A percentile compares a stretch with the other conserved stretches of the same genome.
Conservation (phyloP, 2,113 vertebrate species). For the Capreolus pygargus region DNA sequence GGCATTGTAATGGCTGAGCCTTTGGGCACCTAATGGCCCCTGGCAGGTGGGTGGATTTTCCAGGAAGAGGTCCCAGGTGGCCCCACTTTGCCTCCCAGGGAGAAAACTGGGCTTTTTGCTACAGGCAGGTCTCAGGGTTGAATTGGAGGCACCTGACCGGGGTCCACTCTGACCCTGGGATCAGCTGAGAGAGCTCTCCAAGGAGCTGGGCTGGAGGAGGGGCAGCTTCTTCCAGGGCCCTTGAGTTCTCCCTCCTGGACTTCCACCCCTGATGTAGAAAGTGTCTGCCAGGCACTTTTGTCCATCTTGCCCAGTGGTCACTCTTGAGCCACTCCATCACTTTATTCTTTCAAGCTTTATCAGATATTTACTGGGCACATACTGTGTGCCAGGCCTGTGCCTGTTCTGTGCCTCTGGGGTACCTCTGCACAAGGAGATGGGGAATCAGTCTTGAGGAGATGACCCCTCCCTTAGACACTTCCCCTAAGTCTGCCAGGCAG, state of each 20-base stretch:
- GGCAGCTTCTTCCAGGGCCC: background rate
- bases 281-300: background rate
- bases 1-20: constrained; percentile 67
- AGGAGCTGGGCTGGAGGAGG: background rate
- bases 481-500: background rate
- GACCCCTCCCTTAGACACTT: background rate
- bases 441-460: background rate
- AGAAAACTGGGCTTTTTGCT: background rate
- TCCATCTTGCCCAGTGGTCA: background rate
- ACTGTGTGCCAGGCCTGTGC: background rate
- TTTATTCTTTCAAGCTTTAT: background rate
- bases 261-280: background rate
- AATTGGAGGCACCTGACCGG: background rate
- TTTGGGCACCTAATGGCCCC: constrained; percentile 68
- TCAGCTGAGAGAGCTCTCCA: background rate
- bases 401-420: background rate
- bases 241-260: background rate
- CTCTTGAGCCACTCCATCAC: background rate
- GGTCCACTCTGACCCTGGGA: background rate
- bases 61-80: background rate
- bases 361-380: background rate
- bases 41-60: background rate
- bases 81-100: background rate
- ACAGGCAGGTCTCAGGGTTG: background rate
- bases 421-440: too few relatives aligned